Conservation (phyloP, 2,113 vertebrate genomes). For the Urocynchramus pylzowi region DNA sequence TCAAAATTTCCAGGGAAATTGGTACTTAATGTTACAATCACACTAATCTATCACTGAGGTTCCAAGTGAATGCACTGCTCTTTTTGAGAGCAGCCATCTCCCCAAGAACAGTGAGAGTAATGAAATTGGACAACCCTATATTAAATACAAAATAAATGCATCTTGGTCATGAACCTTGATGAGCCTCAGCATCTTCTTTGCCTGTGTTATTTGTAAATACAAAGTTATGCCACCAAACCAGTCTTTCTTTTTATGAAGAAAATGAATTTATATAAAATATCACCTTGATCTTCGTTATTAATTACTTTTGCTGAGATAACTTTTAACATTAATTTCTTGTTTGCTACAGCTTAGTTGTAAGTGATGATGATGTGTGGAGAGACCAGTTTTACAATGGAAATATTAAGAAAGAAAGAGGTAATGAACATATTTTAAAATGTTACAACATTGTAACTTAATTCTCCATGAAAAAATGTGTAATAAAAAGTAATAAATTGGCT, state of each 20-base stretch:
- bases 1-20: background rate
- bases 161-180: background rate
- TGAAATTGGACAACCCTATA: background rate
- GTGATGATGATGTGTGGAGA: slow-evolving; percentile 75
- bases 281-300: background rate
- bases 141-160: background rate
- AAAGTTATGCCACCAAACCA: background rate
- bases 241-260: background rate
- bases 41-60: background rate
- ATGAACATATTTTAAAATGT: background rate
- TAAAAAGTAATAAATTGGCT: background rate
- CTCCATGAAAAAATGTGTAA: background rate
- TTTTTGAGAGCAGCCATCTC: background rate
- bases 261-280: background rate
- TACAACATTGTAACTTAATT: background rate
- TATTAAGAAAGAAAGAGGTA: slow-evolving; percentile 80
- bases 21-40: background rate
- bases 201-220: background rate
- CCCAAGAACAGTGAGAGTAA: background rate
- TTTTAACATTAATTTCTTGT: slow-evolving; percentile 8
- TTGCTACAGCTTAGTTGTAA: slow-evolving; percentile 76
- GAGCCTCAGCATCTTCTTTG: background rate
- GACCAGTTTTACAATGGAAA: slow-evolving; percentile 79
- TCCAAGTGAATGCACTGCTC: background rate
- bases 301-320: background rate